phyloP scores from a whole-genome alignment of 2,113 vertebrate species.

The Climacteris rufus region DNA sequence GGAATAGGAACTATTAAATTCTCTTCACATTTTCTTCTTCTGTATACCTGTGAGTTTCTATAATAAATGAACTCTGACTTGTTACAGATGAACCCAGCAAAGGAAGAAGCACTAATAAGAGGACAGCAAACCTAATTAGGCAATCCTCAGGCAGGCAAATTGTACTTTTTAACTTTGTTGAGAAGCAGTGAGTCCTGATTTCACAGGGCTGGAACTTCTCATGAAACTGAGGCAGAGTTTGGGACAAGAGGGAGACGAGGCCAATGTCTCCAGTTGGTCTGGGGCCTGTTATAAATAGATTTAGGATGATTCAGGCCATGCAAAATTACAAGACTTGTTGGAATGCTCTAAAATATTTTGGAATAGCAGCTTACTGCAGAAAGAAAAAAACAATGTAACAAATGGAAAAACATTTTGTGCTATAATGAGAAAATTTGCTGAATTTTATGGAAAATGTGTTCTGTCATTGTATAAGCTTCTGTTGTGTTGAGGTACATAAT shows the following conservation, averaged over 20 bases:
- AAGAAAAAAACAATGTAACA: rapidly evolving
- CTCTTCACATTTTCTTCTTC: not conserved
- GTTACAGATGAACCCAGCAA: not conserved
- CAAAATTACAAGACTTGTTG: not conserved
- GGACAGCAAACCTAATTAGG: not conserved
- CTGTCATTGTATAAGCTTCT: not conserved
- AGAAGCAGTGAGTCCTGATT: not conserved
- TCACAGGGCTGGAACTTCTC: not conserved
- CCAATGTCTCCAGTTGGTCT: rapidly evolving
- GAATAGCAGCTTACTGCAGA: not conserved
- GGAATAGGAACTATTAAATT: not conserved
- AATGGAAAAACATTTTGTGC: not conserved
- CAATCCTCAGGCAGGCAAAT: not conserved
- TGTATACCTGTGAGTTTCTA: not conserved
- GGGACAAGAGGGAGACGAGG: not conserved
- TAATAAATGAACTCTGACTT: not conserved
- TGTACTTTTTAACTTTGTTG: not conserved
- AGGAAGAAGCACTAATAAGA: not conserved
- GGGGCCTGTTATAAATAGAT: rapidly evolving
- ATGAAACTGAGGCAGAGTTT: not conserved
- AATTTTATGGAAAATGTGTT: not conserved
- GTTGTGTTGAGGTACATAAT: not conserved
- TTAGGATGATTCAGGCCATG: not conserved
- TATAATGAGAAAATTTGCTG: not conserved
- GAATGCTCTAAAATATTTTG: not conserved